phyloP scores from a whole-genome alignment of 2,888 invertebrate species.

The Catocala fraxini region DNA sequence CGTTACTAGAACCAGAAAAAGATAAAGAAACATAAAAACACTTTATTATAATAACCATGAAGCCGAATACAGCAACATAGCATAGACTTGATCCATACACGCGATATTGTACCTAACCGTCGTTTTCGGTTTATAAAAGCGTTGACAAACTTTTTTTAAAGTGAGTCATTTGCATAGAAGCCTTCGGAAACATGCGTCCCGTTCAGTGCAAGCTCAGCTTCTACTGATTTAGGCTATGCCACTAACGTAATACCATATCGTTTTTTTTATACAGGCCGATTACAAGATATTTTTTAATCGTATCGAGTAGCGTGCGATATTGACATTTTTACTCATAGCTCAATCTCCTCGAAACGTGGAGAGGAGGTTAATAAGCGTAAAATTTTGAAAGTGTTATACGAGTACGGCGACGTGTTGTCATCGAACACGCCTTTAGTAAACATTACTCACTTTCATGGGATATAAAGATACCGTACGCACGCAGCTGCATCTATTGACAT shows the following conservation, averaged over 20 bases:
- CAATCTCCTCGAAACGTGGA: constrained; percentile 32
- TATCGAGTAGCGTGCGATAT: constrained; percentile 27
- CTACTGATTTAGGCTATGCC: constrained; percentile 57
- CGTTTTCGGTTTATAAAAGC: constrained; percentile 37
- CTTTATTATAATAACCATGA: constrained; percentile 43
- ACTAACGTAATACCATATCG: constrained; percentile 47
- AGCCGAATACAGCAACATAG: constrained; percentile 24
- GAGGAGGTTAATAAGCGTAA: constrained; percentile 38
- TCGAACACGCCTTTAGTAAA: constrained; percentile 48
- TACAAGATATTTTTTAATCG: constrained; percentile 32
- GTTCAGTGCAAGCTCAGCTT: constrained; percentile 58
- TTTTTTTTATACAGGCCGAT: constrained; percentile 29
- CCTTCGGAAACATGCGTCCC: constrained; percentile 48
- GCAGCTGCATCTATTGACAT: constrained; percentile 72
- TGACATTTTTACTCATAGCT: constrained; percentile 35
- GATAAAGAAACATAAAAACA: constrained; percentile 48
- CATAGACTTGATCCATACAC: constrained; percentile 27
- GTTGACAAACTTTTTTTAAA: constrained; percentile 49
- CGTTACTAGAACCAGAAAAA: constrained; percentile 52
- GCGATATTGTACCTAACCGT: constrained; percentile 21
- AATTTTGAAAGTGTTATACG: constrained; percentile 43
- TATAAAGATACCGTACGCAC: constrained; percentile 58
- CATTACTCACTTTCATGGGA: constrained; percentile 56
- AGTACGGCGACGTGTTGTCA: constrained; percentile 29
- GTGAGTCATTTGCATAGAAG: constrained; percentile 47